Base-by-base conservation (phyloP, 92 coral and sea anemone species). In the Actinernus sp. region DNA sequence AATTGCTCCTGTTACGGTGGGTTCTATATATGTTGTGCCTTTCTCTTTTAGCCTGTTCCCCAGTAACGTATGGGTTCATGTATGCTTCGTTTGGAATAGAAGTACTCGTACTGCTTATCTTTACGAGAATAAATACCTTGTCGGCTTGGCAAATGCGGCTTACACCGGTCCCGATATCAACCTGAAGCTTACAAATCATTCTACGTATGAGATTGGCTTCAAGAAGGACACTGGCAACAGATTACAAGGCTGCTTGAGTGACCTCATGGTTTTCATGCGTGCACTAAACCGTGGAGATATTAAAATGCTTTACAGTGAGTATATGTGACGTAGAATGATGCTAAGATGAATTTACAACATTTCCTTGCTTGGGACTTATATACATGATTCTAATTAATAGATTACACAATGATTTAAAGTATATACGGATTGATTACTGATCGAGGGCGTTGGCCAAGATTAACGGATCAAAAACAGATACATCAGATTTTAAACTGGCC, bases 181-280 rank as follows among this genome's bases (percentile, higher is more conserved):
- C 39, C 60, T 81, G 0, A 81, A 65, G 13, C 51, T 28, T n/a
- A 73, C 87, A 7, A 81, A 72, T 48, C 81, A 81, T 64, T 34
- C 81, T 13, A 44, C 45, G 22, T 82, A 82, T 40, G 78, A 82
- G 46, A 68, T 82, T 9, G 88, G 88, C 17, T 30, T 59, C 2
- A 74, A 65, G 26, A 67, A 48, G 33, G 82, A 74, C 31, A 57
- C 83, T 13, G 49, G 50, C 14, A 38, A 74, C 4, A 37, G 16
- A 12, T 55, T 65, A 19, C 71, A 53, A 13, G 88, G 83, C 11
- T 74, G 30, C 11, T 27, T 82, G 31, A 74, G 88, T 8, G 88
- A 82, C 40, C 28, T 82, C 3, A 62, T 53, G 22, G 67, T 82
- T 6, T 65, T 74, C 30, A 29, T 55, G 18, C 77, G 69, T 0